phyloP scores from a whole-genome alignment of 1,140 invertebrate genomes.

The Atta colombica region DNA sequence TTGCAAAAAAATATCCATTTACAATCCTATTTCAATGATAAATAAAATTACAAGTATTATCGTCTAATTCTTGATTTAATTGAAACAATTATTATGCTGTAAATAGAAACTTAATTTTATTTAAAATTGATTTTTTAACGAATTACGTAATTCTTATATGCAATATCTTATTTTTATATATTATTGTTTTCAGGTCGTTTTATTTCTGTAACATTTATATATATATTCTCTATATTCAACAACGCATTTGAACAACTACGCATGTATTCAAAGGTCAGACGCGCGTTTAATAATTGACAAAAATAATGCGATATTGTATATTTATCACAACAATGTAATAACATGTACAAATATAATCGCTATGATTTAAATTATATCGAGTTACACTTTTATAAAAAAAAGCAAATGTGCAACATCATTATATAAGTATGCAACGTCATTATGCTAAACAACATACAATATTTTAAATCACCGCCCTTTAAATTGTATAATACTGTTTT shows the following conservation, averaged over 20 bases:
- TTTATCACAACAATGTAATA: background rate
- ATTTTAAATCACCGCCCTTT: background rate
- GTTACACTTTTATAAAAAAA: conserved; percentile 4
- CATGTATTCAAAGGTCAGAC: conserved; percentile 1
- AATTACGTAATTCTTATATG: background rate
- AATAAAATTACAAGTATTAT: conserved; percentile 3
- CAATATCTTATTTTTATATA: background rate
- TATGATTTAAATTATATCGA: conserved; percentile 7
- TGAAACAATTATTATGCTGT: background rate
- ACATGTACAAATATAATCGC: background rate
- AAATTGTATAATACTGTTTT: background rate
- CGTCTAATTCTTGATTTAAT: background rate
- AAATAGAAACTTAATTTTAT: conserved; percentile 20
- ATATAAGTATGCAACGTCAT: too few relatives aligned
- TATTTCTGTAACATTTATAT: background rate
- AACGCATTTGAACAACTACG: background rate
- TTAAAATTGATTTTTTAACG: background rate
- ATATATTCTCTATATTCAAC: background rate
- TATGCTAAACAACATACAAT: background rate
- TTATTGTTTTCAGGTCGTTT: background rate
- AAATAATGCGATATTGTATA: conserved; percentile 9
- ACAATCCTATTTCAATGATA: background rate
- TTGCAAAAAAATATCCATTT: too few relatives aligned
- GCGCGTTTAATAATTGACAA: background rate
- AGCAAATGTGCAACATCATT: background rate